Evolutionary conservation across 2,888 invertebrate genomes (phyloP).

Genomic region (Yponomeuta plumbellus): DNA sequence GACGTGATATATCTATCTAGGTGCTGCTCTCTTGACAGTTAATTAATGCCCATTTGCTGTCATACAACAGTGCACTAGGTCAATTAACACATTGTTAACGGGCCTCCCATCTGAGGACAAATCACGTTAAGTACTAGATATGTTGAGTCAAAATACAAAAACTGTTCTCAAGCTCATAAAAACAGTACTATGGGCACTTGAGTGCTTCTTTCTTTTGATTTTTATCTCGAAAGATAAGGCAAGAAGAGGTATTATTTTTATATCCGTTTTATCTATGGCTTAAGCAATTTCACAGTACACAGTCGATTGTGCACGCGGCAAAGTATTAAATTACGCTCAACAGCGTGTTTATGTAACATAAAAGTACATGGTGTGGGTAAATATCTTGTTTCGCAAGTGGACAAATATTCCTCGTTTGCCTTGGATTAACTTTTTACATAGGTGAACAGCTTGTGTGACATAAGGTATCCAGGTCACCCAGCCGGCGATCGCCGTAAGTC

Average conservation of each 20-base stretch:
- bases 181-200: neutral
- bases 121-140: neutral
- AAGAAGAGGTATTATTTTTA: constrained; percentile 3
- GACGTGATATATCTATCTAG: neutral
- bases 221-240: constrained; percentile 1
- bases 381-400: constrained; percentile 18
- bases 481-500: neutral
- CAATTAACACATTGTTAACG: neutral
- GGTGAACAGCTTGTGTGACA: constrained; percentile 14
- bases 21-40: neutral
- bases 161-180: neutral
- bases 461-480: constrained; percentile 24
- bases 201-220: neutral
- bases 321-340: constrained; percentile 17
- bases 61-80: neutral
- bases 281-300: constrained; percentile 12
- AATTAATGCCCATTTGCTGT: neutral
- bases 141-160: neutral
- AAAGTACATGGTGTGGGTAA: constrained; percentile 5
- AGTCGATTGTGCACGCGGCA: constrained; percentile 10
- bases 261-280: constrained; percentile 23
- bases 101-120: neutral
- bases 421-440: constrained; percentile 14
- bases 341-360: neutral
- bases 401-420: constrained; percentile 17